Evolutionary conservation across 2,113 vertebrate species (phyloP).

Genomic region (Syngnathus floridae): DNA sequence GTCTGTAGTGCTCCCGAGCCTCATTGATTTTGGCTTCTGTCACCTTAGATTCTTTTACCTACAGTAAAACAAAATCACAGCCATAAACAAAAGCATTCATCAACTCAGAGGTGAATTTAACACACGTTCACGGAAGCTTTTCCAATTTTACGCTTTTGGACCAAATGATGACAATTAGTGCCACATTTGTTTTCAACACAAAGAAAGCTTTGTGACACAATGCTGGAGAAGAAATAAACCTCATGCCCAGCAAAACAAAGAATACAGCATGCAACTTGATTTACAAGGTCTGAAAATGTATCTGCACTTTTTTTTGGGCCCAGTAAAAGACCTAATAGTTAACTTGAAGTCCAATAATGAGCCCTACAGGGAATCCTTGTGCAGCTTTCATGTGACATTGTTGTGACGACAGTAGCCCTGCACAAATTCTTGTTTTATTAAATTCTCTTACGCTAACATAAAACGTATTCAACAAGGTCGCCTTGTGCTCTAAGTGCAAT

Average conservation of each 20-base stretch:
- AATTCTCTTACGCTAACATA: too few species aligned
- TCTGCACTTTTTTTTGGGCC: too few species aligned
- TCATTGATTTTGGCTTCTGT: conserved; percentile 86
- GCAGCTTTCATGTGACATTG: too few species aligned
- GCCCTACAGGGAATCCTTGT: too few species aligned
- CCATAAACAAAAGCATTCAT: conserved; percentile 12
- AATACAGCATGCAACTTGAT: neutral
- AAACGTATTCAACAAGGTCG: too few species aligned
- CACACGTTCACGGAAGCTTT: conserved; percentile 28
- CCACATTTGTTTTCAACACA: neutral
- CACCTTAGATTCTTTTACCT: conserved; percentile 89
- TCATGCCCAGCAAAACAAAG: neutral
- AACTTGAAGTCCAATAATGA: too few species aligned
- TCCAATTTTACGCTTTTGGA: conserved; percentile 46
- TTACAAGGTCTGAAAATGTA: too few species aligned
- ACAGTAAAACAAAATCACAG: conserved; percentile 30
- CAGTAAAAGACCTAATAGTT: too few species aligned
- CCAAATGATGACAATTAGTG: conserved; percentile 27
- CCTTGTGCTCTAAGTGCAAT: too few species aligned
- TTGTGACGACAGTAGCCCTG: too few species aligned
- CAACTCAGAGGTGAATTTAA: conserved; percentile 13
- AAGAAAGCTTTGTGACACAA: conserved; percentile 14
- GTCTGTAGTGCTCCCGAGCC: conserved; percentile 87
- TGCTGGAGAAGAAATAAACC: conserved; percentile 27
- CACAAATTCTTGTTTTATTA: too few species aligned